Percentiles rank a stretch among this genome's conserved stretches.
phyloP scores from a whole-genome alignment of 2,113 vertebrate species.

The Cygnus atratus region DNA sequence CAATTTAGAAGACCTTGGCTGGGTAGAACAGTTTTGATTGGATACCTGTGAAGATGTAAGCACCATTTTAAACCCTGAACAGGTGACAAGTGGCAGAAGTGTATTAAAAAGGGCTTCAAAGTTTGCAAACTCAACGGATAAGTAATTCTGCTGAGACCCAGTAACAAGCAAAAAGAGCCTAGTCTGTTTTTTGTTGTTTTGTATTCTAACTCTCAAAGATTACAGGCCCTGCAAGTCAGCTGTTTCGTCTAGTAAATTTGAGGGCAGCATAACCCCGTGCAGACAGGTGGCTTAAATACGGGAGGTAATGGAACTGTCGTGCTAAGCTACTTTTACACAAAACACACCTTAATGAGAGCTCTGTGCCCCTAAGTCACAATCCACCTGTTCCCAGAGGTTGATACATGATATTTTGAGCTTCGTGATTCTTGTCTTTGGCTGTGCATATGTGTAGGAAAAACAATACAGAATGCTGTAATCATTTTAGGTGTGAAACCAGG shows the following conservation, averaged over 20 bases:
- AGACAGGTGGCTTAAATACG: constrained; percentile 84
- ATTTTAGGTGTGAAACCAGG: constrained; percentile 46
- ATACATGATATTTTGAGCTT: constrained; percentile 45
- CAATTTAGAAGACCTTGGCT: neutral
- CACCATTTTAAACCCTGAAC: neutral
- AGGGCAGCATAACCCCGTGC: constrained; percentile 52
- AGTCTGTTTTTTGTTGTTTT: neutral
- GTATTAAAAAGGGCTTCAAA: neutral
- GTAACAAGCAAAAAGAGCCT: neutral
- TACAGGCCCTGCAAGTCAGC: constrained; percentile 74
- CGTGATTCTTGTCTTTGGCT: neutral
- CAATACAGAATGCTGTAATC: constrained; percentile 36
- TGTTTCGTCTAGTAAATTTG: constrained; percentile 74
- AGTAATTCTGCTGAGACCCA: neutral
- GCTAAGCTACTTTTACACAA: constrained; percentile 78
- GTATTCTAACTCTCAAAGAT: constrained; percentile 30
- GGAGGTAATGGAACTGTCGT: constrained; percentile 70
- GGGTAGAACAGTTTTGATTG: neutral
- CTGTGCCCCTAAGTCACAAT: constrained; percentile 64
- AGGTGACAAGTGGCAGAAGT: constrained; percentile 13
- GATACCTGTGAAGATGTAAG: neutral
- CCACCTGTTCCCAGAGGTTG: constrained; percentile 72
- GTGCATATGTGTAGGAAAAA: constrained; percentile 3
- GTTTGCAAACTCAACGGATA: neutral
- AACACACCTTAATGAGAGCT: constrained; percentile 82